Percentiles rank a stretch among this genome's conserved stretches.
These are phyloP conservation scores for Clistopyga incitator DNA, from an alignment of 2,888 invertebrate genomes.

Conservation along the genomic window DNA sequence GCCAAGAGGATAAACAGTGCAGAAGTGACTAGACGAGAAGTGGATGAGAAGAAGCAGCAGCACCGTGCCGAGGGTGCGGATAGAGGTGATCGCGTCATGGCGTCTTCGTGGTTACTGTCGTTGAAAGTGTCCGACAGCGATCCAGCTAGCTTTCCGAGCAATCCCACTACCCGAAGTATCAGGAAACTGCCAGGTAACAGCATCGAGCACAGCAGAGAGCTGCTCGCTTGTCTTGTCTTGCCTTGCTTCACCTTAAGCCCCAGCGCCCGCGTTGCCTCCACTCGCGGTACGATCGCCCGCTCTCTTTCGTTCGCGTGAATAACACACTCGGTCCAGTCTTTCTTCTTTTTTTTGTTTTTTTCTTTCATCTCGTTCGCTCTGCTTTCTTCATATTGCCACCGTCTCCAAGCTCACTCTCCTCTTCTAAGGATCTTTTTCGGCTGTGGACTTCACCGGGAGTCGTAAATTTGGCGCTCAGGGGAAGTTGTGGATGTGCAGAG, in stretches of 20 bases:
- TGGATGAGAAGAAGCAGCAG: constrained; percentile 52
- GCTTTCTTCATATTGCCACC: constrained; percentile 17
- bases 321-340: background rate
- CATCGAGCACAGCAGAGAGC: constrained; percentile 19
- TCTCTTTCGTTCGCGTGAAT: constrained; percentile 21
- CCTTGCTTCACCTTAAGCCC: constrained; percentile 75
- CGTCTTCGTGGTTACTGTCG: constrained; percentile 83
- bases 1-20: constrained; percentile 75
- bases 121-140: constrained; percentile 79
- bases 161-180: constrained; percentile 68
- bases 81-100: constrained; percentile 82
- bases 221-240: constrained; percentile 69
- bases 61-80: constrained; percentile 74
- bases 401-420: background rate
- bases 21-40: constrained; percentile 75
- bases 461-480: background rate
- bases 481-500: too few relatives aligned
- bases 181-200: constrained; percentile 55
- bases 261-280: constrained; percentile 50
- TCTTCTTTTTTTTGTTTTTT: background rate
- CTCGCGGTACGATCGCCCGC: constrained; percentile 18
- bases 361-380: constrained; percentile 1
- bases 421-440: constrained; percentile 1
- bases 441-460: background rate
- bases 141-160: constrained; percentile 78